phyloP scores from a whole-genome alignment of 1,140 invertebrate genomes.

The Meloidogyne floridensis region DNA sequence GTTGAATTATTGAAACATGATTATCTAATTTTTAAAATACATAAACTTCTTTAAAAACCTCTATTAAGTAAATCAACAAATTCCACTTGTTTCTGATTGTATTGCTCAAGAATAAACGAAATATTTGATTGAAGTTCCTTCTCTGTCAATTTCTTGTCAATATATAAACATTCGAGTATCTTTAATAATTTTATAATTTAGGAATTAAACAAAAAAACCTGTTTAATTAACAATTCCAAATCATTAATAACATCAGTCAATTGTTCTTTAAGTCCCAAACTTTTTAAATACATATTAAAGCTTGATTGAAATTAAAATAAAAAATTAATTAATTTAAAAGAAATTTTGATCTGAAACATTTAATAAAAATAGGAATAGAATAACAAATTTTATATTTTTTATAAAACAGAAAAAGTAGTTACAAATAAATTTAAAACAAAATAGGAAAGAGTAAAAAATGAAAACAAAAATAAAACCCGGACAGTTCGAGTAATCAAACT shows the following conservation, averaged over 20 bases:
- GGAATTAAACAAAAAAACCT: conserved; percentile 13
- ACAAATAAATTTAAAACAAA: no score
- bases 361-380: no score
- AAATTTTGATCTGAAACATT: no score
- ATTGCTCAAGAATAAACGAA: conserved; percentile 1
- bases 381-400: no score
- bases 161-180: conserved; percentile 13
- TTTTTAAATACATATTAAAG: background rate
- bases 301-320: no score
- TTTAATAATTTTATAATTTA: background rate
- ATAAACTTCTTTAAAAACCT: conserved; percentile 10
- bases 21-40: no score
- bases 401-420: no score
- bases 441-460: no score
- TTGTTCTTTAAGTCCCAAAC: conserved; percentile 12
- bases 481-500: no score
- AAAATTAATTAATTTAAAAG: no score
- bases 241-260: conserved; percentile 21
- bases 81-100: conserved; percentile 16
- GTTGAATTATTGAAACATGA: no score
- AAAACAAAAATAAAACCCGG: no score
- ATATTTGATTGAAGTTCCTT: background rate
- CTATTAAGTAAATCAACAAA: conserved; percentile 9
- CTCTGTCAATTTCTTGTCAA: background rate
- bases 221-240: conserved; percentile 22